These are phyloP conservation scores for Laticauda laticaudata DNA, from an alignment of 2,113 vertebrate genomes.

Conservation along the genomic window DNA sequence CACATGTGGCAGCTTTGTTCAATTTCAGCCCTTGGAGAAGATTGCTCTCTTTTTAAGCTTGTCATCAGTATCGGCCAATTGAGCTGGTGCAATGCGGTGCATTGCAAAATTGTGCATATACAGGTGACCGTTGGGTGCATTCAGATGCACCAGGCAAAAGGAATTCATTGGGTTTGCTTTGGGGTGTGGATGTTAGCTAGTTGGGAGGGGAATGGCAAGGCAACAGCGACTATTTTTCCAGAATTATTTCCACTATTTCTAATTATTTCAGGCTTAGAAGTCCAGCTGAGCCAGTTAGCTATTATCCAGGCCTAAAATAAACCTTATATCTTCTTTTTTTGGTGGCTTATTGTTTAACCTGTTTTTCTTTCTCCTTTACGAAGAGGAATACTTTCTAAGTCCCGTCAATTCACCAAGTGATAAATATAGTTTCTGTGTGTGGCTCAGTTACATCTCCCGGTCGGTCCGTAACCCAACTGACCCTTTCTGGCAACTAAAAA, in stretches of 20 bases:
- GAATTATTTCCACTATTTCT: not conserved
- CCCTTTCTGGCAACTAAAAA: not conserved
- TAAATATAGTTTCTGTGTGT: not conserved
- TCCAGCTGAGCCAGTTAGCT: not conserved
- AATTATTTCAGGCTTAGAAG: not conserved
- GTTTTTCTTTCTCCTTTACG: not conserved
- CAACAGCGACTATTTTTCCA: not conserved
- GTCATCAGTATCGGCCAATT: not conserved
- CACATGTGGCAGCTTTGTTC: not conserved
- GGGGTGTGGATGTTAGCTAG: not conserved
- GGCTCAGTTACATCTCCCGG: not conserved
- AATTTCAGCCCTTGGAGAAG: not conserved
- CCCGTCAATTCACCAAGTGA: not conserved
- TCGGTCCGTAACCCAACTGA: not conserved
- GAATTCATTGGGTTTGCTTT: not conserved
- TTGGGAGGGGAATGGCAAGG: fast-evolving
- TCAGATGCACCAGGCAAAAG: not conserved
- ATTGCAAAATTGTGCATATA: not conserved
- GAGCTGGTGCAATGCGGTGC: not conserved
- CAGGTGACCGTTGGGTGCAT: not conserved
- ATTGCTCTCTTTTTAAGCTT: not conserved
- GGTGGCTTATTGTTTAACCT: no score
- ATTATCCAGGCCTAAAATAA: not conserved
- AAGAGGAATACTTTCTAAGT: not conserved
- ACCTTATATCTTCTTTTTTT: not conserved